Conservation (phyloP, 1,140 invertebrate genomes). For the Colletes latitarsis region DNA sequence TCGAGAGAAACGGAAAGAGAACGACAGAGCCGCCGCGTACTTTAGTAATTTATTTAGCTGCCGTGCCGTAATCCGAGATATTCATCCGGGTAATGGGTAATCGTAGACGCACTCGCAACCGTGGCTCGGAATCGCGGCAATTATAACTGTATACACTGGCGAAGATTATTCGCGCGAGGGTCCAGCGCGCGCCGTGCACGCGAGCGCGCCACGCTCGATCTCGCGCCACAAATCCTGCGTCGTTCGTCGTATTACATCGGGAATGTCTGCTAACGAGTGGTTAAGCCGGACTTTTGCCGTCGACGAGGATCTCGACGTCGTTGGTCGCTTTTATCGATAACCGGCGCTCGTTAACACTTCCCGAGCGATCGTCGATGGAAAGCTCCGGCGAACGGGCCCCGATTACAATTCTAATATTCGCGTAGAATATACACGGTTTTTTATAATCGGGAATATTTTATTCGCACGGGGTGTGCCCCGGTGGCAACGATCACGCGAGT, state of each 20-base stretch:
- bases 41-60: conserved; percentile 60
- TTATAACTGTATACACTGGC: conserved; percentile 57
- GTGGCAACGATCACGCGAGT: too few species aligned
- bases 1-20: not conserved
- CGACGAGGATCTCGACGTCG: not conserved
- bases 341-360: not conserved
- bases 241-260: not conserved
- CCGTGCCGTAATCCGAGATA: conserved; percentile 58
- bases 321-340: not conserved
- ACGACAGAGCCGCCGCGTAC: not conserved
- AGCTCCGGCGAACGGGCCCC: too few species aligned
- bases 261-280: conserved; percentile 30
- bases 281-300: conserved; percentile 14
- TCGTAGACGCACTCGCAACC: conserved; percentile 58
- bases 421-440: too few species aligned
- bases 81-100: conserved; percentile 64
- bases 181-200: not conserved
- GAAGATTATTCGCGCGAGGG: not conserved
- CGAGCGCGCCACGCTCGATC: not conserved
- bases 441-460: too few species aligned
- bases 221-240: conserved; percentile 1
- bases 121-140: conserved; percentile 57
- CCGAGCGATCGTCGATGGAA: not conserved
- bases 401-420: too few species aligned
- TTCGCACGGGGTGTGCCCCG: too few species aligned